Percentiles rank a stretch among this genome's conserved stretches.
Evolutionary conservation across 2,888 invertebrate genomes (phyloP).

Genomic region (Macrosiphum euphorbiae): DNA sequence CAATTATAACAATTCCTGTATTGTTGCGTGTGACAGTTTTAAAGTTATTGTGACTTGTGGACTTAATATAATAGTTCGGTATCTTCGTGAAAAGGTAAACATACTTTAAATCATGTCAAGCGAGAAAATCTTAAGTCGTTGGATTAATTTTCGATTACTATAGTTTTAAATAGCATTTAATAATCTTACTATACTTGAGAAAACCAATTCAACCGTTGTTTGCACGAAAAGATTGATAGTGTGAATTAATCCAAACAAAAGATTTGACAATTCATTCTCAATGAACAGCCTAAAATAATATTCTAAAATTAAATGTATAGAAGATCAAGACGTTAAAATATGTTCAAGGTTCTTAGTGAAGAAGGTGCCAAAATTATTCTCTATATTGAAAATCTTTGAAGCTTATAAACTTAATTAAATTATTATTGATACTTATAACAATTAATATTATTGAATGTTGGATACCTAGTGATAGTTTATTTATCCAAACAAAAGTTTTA

Average conservation of each 20-base stretch:
- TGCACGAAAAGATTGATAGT: neutral
- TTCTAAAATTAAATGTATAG: conserved; percentile 13
- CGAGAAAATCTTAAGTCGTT: neutral
- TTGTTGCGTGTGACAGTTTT: neutral
- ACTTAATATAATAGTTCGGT: neutral
- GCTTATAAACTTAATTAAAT: neutral
- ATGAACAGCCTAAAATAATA: neutral
- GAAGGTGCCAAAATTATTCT: conserved; percentile 42
- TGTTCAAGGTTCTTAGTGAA: neutral
- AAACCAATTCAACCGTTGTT: neutral
- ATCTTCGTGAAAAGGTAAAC: neutral
- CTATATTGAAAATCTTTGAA: conserved; percentile 6
- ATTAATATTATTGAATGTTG: neutral
- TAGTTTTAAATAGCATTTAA: neutral
- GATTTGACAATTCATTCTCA: neutral
- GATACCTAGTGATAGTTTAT: neutral
- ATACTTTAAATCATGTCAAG: neutral
- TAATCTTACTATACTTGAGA: neutral
- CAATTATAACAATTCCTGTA: neutral
- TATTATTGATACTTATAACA: neutral
- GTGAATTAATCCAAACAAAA: neutral
- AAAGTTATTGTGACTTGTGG: neutral
- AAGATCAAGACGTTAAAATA: neutral
- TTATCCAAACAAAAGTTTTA: neutral
- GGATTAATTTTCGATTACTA: neutral